Conservation (phyloP, 1,140 invertebrate genomes). For the Drosophila ogumai region DNA sequence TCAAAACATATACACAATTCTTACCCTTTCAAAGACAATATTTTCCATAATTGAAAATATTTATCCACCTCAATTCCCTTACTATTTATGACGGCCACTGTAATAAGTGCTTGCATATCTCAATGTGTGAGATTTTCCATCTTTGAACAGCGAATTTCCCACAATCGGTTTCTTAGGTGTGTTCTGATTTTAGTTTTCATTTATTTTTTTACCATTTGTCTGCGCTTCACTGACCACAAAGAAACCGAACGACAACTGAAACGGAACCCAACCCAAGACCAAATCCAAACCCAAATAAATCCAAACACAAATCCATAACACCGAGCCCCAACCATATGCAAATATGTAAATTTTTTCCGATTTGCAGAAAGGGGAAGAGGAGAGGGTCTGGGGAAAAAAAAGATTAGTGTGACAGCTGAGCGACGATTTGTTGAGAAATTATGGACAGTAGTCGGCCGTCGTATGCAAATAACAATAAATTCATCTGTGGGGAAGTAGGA, state of each 20-base stretch:
- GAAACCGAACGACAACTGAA: conserved; percentile 33
- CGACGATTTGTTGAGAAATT: conserved; percentile 82
- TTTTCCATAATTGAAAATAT: not conserved
- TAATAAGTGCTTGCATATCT: conserved; percentile 23
- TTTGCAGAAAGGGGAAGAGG: not conserved
- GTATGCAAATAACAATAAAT: conserved; percentile 71
- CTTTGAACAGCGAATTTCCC: conserved; percentile 60
- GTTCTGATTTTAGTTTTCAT: conserved; percentile 33
- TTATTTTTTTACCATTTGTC: conserved; percentile 54
- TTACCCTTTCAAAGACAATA: too few relatives aligned
- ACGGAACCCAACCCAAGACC: conserved; percentile 25
- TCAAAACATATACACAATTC: too few relatives aligned
- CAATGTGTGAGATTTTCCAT: conserved; percentile 41
- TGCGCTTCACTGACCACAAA: conserved; percentile 76
- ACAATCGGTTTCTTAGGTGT: conserved; percentile 65
- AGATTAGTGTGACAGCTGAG: conserved; percentile 83
- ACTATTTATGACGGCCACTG: conserved; percentile 25
- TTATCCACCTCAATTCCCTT: not conserved
- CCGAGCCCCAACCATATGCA: conserved; percentile 29
- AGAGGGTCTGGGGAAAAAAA: conserved; percentile 5
- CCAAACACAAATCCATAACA: conserved; percentile 47
- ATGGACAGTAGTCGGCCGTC: conserved; percentile 77
- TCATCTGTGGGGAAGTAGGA: conserved; percentile 44
- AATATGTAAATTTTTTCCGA: conserved; percentile 71
- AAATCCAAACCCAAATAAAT: conserved; percentile 20